Evolutionary conservation across 92 coral and sea anemone genomes (phyloP).

Genomic region (Scolanthus callimorphus): DNA sequence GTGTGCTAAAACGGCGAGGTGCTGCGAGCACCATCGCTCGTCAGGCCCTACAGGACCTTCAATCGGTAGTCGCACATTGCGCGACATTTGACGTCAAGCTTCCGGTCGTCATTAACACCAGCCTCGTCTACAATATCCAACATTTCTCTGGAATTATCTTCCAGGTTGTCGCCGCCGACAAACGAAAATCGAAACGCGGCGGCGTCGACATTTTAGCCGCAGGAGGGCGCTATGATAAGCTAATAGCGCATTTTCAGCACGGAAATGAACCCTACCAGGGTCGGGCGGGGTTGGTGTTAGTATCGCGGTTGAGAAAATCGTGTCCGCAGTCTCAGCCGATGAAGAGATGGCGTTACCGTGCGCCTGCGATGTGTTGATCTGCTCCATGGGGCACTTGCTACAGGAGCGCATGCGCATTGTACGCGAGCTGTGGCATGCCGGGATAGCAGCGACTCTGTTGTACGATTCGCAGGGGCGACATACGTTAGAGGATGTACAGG

Average conservation of each 20-base stretch:
- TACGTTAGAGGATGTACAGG: constrained; percentile 72
- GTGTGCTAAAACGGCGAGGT: constrained; percentile 61
- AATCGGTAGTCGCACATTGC: constrained; percentile 59
- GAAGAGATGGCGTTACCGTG: constrained; percentile 32
- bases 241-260: constrained; percentile 64
- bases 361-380: constrained; percentile 82
- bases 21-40: constrained; percentile 50
- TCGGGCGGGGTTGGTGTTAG: constrained; percentile 94
- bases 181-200: constrained; percentile 87
- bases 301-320: constrained; percentile 79
- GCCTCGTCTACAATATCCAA: constrained; percentile 77
- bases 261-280: constrained; percentile 59
- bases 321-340: constrained; percentile 65
- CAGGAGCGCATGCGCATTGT: constrained; percentile 82
- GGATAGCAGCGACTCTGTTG: constrained; percentile 67
- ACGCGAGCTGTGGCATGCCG: constrained; percentile 68
- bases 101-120: constrained; percentile 58
- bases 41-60: constrained; percentile 77
- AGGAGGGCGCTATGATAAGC: constrained; percentile 95
- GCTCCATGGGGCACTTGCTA: constrained; percentile 76
- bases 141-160: constrained; percentile 90
- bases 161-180: constrained; percentile 93
- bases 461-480: constrained; percentile 59
- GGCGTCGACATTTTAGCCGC: constrained; percentile 92
- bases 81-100: constrained; percentile 60